These are phyloP conservation scores for Leptinotarsa defecta DNA, from an alignment of 1,140 invertebrate genomes.

Conservation along the genomic window DNA sequence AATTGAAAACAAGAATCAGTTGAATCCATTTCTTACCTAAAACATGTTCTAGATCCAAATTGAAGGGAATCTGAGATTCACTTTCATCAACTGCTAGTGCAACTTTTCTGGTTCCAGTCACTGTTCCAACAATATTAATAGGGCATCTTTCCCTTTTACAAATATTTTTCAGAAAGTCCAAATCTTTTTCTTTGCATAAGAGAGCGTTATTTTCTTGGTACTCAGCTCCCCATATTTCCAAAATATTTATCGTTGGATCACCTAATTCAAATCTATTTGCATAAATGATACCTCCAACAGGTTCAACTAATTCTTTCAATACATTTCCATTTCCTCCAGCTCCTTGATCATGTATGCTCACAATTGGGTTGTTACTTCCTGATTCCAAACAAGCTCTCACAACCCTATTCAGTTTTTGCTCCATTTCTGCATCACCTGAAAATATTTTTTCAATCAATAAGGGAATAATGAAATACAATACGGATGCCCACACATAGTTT, in stretches of 20 bases:
- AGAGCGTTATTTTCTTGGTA: conserved; percentile 97
- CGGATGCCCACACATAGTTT: background rate
- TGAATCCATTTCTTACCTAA: conserved; percentile 65
- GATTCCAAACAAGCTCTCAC: conserved; percentile 90
- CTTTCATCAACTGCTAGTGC: conserved; percentile 63
- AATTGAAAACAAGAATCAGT: too few species aligned
- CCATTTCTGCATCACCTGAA: conserved; percentile 95
- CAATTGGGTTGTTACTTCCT: conserved; percentile 83
- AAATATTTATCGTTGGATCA: conserved; percentile 89
- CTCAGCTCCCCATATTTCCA: conserved; percentile 97
- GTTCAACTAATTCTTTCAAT: conserved; percentile 94
- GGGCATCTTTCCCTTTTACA: conserved; percentile 84
- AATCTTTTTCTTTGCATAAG: conserved; percentile 71
- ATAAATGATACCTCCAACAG: conserved; percentile 89
- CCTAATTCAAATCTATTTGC: conserved; percentile 87
- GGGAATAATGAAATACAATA: conserved; percentile 10
- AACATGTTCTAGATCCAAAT: conserved; percentile 87
- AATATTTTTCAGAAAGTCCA: conserved; percentile 72
- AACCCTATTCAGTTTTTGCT: conserved; percentile 93
- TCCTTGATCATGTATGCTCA: conserved; percentile 95
- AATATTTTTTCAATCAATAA: conserved; percentile 8
- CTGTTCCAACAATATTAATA: conserved; percentile 89
- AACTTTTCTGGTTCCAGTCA: conserved; percentile 86
- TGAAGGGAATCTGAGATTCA: conserved; percentile 63
- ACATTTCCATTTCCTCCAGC: conserved; percentile 99